Evolutionary conservation across 2,113 vertebrate species (phyloP).

Genomic region (Acrocephalus kingi): DNA sequence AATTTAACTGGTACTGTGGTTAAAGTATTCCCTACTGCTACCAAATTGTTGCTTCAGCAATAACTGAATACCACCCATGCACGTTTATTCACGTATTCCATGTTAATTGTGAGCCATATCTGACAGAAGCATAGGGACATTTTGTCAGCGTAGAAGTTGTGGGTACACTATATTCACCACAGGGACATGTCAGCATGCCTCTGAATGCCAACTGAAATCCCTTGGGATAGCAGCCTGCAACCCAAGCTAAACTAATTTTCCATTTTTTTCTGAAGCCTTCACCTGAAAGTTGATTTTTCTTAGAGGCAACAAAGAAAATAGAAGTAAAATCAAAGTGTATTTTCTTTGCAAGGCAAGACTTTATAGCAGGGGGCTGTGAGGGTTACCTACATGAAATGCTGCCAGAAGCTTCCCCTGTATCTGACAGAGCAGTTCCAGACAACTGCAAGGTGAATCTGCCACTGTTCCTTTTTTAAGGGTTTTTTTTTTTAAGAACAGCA

Average conservation of each 20-base stretch:
- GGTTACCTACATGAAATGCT: not conserved
- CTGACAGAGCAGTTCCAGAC: not conserved
- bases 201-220: not conserved
- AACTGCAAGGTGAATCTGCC: rapidly evolving
- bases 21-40: rapidly evolving
- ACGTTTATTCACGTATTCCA: not conserved
- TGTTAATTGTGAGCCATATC: rapidly evolving
- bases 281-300: not conserved
- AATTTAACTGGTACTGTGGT: not conserved
- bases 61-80: not conserved
- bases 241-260: not conserved
- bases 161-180: not conserved
- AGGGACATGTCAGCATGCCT: not conserved
- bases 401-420: not conserved
- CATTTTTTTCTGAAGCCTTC: not conserved
- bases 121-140: no score
- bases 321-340: not conserved
- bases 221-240: not conserved
- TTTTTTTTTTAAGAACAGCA: not conserved
- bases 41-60: not conserved
- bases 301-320: not conserved
- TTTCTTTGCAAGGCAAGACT: not conserved
- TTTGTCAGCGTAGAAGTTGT: not conserved
- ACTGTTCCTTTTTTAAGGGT: not conserved
- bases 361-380: not conserved